Evolutionary conservation across 2,888 invertebrate genomes (phyloP).

Genomic region (Eugnorisma glareosa): DNA sequence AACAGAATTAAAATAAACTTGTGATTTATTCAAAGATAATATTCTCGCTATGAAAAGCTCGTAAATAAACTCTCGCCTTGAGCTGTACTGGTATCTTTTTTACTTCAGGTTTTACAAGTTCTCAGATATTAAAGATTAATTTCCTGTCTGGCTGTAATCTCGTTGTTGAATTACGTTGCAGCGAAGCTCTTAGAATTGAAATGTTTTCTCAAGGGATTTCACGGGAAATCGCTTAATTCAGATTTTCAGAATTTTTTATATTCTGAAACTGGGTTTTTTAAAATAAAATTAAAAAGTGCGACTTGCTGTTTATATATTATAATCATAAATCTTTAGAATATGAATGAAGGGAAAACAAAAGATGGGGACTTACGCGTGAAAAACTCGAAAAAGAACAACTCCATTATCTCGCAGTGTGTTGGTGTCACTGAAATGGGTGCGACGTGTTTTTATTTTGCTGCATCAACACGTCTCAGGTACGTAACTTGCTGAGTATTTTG

Average conservation of each 20-base stretch:
- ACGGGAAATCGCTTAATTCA: background rate
- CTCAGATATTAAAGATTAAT: constrained; percentile 57
- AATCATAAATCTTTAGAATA: constrained; percentile 11
- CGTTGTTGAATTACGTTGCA: constrained; percentile 9
- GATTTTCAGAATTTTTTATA: background rate
- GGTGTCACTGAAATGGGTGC: constrained; percentile 10
- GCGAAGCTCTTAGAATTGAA: background rate
- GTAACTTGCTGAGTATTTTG: constrained; percentile 27
- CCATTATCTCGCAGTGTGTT: background rate
- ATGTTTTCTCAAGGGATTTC: constrained; percentile 15
- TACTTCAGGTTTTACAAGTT: constrained; percentile 53
- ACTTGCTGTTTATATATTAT: background rate
- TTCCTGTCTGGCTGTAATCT: constrained; percentile 32
- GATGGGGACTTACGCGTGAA: background rate
- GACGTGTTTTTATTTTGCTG: constrained; percentile 49
- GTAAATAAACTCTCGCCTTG: constrained; percentile 54
- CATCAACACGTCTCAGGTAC: constrained; percentile 36
- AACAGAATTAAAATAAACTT: constrained; percentile 65
- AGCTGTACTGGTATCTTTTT: constrained; percentile 46
- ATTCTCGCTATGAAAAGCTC: constrained; percentile 57
- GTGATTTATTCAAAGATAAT: constrained; percentile 67
- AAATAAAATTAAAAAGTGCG: background rate
- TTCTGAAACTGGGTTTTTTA: background rate
- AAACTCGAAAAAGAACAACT: background rate
- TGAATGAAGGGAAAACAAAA: constrained; percentile 29